These are phyloP conservation scores for Suricata suricatta DNA, from an alignment of 2,113 vertebrate species.

Conservation along the genomic window DNA sequence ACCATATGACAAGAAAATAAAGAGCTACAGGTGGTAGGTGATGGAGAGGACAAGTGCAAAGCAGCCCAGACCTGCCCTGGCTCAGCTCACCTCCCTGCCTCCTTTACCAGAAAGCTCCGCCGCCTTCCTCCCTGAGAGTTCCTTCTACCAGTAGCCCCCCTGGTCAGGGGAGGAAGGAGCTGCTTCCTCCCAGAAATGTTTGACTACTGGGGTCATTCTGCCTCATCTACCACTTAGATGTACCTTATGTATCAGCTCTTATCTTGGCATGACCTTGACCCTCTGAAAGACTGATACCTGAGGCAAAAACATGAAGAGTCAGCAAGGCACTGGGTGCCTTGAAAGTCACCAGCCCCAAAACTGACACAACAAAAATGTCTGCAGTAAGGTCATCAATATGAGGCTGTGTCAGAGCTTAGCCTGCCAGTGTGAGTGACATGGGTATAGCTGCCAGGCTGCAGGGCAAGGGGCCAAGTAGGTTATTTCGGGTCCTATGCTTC, in stretches of 20 bases:
- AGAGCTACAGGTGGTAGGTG: background rate
- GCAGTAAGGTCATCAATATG: background rate
- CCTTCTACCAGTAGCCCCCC: background rate
- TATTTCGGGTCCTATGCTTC: conserved; percentile 11
- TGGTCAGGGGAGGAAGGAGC: background rate
- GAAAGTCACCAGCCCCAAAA: background rate
- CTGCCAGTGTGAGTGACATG: background rate
- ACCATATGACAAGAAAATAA: background rate
- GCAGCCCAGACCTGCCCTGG: fast-evolving
- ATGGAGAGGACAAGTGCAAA: background rate
- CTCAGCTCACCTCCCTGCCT: background rate
- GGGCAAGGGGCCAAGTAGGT: background rate
- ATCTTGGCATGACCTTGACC: background rate
- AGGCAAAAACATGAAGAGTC: background rate
- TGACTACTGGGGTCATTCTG: background rate
- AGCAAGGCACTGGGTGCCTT: background rate
- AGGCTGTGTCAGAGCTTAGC: conserved; percentile 6
- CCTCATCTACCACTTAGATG: background rate
- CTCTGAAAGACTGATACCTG: background rate
- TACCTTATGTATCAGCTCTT: background rate
- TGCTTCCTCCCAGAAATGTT: background rate
- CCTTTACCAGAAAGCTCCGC: background rate
- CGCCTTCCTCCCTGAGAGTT: background rate
- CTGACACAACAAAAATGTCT: background rate
- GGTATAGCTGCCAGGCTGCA: background rate